Conservation (phyloP, 1,140 invertebrate genomes). For the Chrysopa pallens region DNA sequence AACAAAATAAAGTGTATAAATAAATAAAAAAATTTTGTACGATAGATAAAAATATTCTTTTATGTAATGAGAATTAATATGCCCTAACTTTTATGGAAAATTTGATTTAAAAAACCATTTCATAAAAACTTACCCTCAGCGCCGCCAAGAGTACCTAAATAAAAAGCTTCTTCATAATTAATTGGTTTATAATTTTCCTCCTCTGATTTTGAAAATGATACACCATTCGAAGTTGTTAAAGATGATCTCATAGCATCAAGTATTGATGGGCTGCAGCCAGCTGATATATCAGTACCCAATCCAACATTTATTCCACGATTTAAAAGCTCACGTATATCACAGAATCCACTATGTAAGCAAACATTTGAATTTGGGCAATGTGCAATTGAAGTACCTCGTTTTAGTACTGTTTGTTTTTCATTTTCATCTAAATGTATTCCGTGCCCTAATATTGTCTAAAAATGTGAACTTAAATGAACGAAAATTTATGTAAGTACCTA, state of each 20-base stretch:
- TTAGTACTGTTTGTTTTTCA: slow-evolving; percentile 45
- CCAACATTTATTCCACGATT: slow-evolving; percentile 52
- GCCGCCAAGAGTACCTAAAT: slow-evolving; percentile 70
- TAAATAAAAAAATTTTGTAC: slow-evolving; percentile 2
- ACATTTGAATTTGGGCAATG: slow-evolving; percentile 83
- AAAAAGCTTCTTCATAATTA: slow-evolving; percentile 59
- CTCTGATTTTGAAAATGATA: slow-evolving; percentile 26
- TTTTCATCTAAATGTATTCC: slow-evolving; percentile 51
- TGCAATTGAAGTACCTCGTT: slow-evolving; percentile 42
- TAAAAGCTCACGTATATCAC: slow-evolving; percentile 49
- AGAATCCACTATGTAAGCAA: slow-evolving; percentile 63
- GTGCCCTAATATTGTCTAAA: slow-evolving; percentile 62
- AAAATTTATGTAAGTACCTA: too few species aligned
- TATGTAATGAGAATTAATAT: too few species aligned
- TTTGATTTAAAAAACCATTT: too few species aligned
- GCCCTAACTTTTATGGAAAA: too few species aligned
- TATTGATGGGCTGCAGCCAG: slow-evolving; percentile 58
- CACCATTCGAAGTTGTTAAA: slow-evolving; percentile 51
- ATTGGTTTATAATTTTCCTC: slow-evolving; percentile 29
- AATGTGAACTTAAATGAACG: too few species aligned
- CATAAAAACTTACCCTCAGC: slow-evolving; percentile 41
- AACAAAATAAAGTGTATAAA: slow-evolving; percentile 1
- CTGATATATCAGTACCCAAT: slow-evolving; percentile 74
- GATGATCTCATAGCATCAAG: slow-evolving; percentile 53
- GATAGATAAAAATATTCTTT: too few species aligned